These are phyloP conservation scores for Nasonovia ribisnigri DNA, from an alignment of 2,888 invertebrate species.

Conservation along the genomic window DNA sequence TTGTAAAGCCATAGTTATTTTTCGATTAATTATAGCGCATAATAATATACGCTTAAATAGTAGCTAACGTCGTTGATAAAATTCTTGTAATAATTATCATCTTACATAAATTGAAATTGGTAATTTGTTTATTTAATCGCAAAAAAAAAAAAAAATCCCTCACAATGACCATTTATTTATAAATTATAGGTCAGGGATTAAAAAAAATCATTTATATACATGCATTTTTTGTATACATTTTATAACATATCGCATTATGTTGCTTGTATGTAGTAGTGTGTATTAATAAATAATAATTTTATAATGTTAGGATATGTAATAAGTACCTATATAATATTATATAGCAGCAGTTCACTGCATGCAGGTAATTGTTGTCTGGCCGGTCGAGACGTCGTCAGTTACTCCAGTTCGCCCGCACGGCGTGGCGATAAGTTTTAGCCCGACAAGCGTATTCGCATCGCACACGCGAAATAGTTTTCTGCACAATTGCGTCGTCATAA, in stretches of 20 bases:
- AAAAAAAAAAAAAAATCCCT: neutral
- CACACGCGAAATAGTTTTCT: neutral
- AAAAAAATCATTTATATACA: neutral
- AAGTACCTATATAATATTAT: neutral
- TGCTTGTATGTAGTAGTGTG: neutral
- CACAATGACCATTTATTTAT: conserved; percentile 49
- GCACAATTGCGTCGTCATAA: neutral
- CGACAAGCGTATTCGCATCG: neutral
- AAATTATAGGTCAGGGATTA: conserved; percentile 11
- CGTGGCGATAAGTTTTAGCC: neutral
- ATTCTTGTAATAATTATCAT: neutral
- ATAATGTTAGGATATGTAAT: no score
- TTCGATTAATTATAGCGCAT: neutral
- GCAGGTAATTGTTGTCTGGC: conserved; percentile 46
- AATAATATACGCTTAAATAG: neutral
- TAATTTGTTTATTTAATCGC: conserved; percentile 16
- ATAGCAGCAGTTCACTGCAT: neutral
- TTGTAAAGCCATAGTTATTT: neutral
- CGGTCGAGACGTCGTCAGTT: neutral
- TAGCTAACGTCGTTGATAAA: neutral
- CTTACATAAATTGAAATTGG: neutral
- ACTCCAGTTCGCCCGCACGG: neutral
- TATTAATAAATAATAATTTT: neutral
- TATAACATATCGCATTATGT: neutral
- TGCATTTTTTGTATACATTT: neutral